Percentiles rank a stretch among this genome's conserved stretches.
Evolutionary conservation across 1,140 invertebrate species (phyloP).

Genomic region (Catajapyx aquilonaris): DNA sequence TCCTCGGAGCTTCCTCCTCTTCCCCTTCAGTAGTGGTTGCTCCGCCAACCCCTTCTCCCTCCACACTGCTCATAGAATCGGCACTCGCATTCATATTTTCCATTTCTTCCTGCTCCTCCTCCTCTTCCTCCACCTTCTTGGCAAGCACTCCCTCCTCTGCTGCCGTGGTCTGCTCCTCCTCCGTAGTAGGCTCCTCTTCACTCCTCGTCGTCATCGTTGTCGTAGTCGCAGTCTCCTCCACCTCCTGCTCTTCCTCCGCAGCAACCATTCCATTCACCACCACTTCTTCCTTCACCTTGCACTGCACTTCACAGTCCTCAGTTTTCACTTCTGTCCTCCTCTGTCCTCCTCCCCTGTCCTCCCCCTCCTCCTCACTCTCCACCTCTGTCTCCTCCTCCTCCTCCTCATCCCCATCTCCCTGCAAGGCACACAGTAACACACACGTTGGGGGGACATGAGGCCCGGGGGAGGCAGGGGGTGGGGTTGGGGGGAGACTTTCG

Average conservation of each 20-base stretch:
- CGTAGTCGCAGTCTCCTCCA: neutral
- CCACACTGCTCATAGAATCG: neutral
- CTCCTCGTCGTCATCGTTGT: conserved; percentile 6
- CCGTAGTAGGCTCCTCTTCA: no score
- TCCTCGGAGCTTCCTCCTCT: neutral
- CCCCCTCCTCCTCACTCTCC: conserved; percentile 6
- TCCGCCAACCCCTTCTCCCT: conserved; percentile 4
- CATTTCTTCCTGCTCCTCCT: conserved; percentile 18
- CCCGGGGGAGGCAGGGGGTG: neutral
- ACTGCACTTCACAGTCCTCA: neutral
- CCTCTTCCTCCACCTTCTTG: no score
- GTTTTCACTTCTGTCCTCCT: neutral
- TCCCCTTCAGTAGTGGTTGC: neutral
- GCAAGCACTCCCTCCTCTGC: no score
- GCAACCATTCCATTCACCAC: neutral
- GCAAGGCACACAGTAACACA: neutral
- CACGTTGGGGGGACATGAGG: neutral
- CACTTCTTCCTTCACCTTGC: neutral
- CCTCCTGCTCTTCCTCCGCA: neutral
- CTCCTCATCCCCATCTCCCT: neutral
- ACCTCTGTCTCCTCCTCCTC: no score
- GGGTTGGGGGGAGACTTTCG: neutral
- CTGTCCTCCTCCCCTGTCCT: conserved; percentile 1
- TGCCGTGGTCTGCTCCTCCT: no score
- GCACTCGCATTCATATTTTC: conserved; percentile 14